Evolutionary conservation across 1,140 invertebrate species (phyloP), one percentile per base, ranked within the genome.

Genomic region (Drosophila aff.): DNA sequence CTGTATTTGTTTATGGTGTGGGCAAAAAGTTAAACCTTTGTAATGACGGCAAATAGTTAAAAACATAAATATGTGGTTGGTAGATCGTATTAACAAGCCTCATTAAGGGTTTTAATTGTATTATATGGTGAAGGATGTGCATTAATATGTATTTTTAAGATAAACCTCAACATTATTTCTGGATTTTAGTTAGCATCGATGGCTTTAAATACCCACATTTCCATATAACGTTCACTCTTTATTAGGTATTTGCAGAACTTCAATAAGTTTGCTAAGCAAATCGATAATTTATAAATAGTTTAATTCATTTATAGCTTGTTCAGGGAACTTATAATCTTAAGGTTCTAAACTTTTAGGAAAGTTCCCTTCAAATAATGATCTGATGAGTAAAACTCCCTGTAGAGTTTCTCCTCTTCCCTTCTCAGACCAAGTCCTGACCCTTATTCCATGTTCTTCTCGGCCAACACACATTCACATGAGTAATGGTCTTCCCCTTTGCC

Each of bases 401-500:
- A 28, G 2, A 46, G 5, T 1, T 36, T 16, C 0, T 5, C 13
- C 11, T 18, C 5, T 0, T 8, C 15, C 6, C 10, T 11, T 38
- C 23, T 16, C 18, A 36, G 52, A 18, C 15, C 52, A 2, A 36
- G 15, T 18, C 16, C 49, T n/a, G 26, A n/a, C 23, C 36, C 55
- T 18, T 23, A 21, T 57, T 52, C n/a, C 38, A 31, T 68, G 75
- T 69, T n/a, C 49, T 36, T 67, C 18, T 26, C 41, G 47, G 31
- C 23, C 49, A 50, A 50, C 33, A 61, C 18, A 38, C 46, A 62
- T 55, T 47, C 52, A 47, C 44, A 72, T 87, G 71, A 86, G 63
- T 86, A 76, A 86, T 82, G 76, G 72, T 77, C 55, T 55, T 75
- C 28, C 66, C 41, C 36, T 53, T 69, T 50, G 46, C 53, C 50